phyloP scores from a whole-genome alignment of 2,113 vertebrate species.

The Dendropsophus ebraccatus region DNA sequence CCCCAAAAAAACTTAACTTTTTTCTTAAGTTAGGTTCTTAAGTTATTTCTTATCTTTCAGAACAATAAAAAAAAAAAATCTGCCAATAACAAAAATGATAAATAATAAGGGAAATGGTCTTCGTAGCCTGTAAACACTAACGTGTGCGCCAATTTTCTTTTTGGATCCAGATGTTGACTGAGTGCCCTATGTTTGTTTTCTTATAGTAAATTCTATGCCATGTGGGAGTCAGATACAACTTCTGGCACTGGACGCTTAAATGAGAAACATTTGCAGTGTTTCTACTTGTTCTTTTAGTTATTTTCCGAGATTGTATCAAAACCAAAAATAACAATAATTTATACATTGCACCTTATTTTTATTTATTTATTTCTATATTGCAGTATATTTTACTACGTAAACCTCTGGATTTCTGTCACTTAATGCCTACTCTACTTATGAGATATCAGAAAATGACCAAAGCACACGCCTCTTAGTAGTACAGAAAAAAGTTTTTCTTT shows the following conservation, averaged over 20 bases:
- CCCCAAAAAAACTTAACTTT: no score
- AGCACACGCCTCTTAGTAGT: no score
- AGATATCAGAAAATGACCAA: no score
- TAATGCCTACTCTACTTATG: no score
- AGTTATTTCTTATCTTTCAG: no score
- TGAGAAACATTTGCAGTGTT: neutral
- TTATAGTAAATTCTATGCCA: neutral
- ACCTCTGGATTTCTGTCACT: no score
- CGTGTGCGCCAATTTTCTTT: neutral
- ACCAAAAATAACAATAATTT: neutral
- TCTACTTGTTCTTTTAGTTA: neutral
- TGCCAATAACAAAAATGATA: neutral
- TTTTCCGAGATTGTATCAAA: no score
- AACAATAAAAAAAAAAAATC: no score
- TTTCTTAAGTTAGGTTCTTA: no score
- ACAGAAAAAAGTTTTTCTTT: no score
- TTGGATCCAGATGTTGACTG: neutral
- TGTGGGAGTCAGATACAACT: neutral
- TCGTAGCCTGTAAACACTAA: neutral
- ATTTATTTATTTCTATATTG: no score
- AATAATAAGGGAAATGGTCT: neutral
- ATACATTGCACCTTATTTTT: neutral
- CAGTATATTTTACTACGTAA: neutral
- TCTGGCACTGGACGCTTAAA: neutral
- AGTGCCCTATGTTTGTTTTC: neutral